These are phyloP conservation scores for Eilema caniola DNA, from an alignment of 2,888 invertebrate species.

Conservation along the genomic window DNA sequence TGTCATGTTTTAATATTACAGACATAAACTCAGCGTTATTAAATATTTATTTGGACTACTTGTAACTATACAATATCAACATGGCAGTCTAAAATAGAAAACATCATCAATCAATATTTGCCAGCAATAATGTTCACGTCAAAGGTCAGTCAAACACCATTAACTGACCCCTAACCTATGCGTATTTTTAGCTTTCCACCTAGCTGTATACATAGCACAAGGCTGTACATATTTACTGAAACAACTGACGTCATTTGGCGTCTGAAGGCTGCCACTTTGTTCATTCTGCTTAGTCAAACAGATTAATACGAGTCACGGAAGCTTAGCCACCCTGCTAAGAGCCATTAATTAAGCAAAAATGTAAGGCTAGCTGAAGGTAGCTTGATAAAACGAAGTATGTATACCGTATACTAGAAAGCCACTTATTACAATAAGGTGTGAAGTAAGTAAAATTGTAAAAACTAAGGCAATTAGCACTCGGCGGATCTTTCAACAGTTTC, in stretches of 20 bases:
- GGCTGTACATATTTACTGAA: slow-evolving; percentile 81
- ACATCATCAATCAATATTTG: slow-evolving; percentile 43
- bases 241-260: slow-evolving; percentile 81
- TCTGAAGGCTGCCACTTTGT: slow-evolving; percentile 72
- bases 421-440: neutral
- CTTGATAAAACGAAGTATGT: neutral
- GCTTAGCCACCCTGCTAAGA: slow-evolving; percentile 32
- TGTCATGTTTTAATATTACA: neutral
- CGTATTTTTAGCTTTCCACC: slow-evolving; percentile 78
- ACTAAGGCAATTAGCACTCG: neutral
- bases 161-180: slow-evolving; percentile 77
- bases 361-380: slow-evolving; percentile 30
- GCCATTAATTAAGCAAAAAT: slow-evolving; percentile 43
- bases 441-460: neutral
- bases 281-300: slow-evolving; percentile 73
- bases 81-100: slow-evolving; percentile 21
- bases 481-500: neutral
- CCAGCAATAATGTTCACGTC: slow-evolving; percentile 40
- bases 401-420: neutral
- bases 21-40: neutral
- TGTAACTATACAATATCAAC: slow-evolving; percentile 21
- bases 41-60: neutral
- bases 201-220: slow-evolving; percentile 65
- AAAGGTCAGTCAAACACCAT: slow-evolving; percentile 52
- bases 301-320: slow-evolving; percentile 64